Conservation (phyloP, 64 coral and sea anemone genomes). For the Platygyra sinensis region DNA sequence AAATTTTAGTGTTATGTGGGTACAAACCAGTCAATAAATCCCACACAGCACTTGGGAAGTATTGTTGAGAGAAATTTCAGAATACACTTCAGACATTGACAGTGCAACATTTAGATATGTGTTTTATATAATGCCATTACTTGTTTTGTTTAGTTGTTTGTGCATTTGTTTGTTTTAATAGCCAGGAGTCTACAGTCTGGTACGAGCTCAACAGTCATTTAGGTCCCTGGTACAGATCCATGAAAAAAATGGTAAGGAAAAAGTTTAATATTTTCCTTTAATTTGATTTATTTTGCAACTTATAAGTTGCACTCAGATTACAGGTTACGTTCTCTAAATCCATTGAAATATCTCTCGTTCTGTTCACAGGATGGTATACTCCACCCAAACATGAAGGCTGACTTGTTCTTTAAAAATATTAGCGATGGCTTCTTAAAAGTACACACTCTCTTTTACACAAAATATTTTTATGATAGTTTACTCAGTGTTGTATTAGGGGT, state of each 20-base stretch:
- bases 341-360: background rate
- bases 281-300: too few relatives aligned
- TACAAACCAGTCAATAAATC: background rate
- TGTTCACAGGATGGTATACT: slow-evolving; percentile 91
- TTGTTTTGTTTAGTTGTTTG: background rate
- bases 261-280: too few relatives aligned
- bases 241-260: slow-evolving; percentile 97
- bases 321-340: too few relatives aligned
- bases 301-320: too few relatives aligned
- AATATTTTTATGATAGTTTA: slow-evolving; percentile 5
- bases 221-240: slow-evolving; percentile 98
- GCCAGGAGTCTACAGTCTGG: slow-evolving; percentile 90
- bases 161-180: slow-evolving; percentile 39
- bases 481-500: background rate
- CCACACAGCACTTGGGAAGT: too few relatives aligned
- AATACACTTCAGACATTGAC: too few relatives aligned
- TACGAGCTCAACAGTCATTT: slow-evolving; percentile 97
- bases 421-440: background rate
- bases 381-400: slow-evolving; percentile 97
- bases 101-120: too few relatives aligned
- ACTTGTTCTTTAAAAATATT: background rate
- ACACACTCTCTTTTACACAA: background rate
- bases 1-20: background rate
- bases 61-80: too few relatives aligned
- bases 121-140: too few relatives aligned